Evolutionary conservation across 1,140 invertebrate species (phyloP), one percentile per base, ranked within the genome.

Genomic region (Goniozus legneri): DNA sequence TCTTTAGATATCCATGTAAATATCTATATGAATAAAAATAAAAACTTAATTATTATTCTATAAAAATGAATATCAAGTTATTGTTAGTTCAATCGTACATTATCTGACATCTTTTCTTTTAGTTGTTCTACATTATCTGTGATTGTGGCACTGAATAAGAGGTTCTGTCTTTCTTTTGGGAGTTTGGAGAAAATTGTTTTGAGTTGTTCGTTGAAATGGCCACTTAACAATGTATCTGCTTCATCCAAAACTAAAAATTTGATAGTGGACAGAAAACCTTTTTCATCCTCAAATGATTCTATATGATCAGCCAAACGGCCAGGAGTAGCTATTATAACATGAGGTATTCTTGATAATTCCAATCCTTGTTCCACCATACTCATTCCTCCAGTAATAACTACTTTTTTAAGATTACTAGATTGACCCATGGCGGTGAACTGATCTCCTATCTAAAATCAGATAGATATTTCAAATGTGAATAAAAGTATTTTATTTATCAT

Each of bases 111-210:
- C 3, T 87, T 78, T 56, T 82, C 64, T 69, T 87, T 84, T 13
- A 91, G 75, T 72, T 85, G 84, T 44, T 86, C 76, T 19, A 91
- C 71, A 49, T 87, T 84, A 68, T 95, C 89, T 7, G 92, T 96
- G 67, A 98, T 93, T 12, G 97, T 99, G 2, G 97, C 97, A 45
- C 95, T 97, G 65, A 98, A 99, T 18, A 98, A 79, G 22, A 97
- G 77, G 15, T 88, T 94, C 64, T 93, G 91, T 56, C 88, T 81
- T 34, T 87, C 82, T 52, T 84, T 82, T 0, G 95, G 91, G 33
- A 98, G 71, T 7, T 82, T 81, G 48, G 81, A 73, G 63, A 96
- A 87, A 60, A 98, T 95, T 40, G 83, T 86, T 65, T 87, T 79
- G 16, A 98, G 78, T 60, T 91, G 87, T 22, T 85, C 78, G 75